Conservation (phyloP, 2,888 invertebrate genomes). For the Clostera curtula region DNA sequence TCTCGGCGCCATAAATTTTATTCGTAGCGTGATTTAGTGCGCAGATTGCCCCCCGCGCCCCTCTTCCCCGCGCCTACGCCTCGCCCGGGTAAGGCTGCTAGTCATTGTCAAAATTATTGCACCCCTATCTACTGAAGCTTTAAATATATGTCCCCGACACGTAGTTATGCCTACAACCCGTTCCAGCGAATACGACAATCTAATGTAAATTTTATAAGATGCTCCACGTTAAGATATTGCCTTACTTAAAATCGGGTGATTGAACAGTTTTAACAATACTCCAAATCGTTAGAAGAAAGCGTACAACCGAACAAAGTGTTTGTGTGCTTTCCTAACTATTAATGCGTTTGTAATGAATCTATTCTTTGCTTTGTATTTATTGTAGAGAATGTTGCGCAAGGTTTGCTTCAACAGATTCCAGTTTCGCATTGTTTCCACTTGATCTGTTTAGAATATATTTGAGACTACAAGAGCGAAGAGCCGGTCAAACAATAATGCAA, state of each 20-base stretch:
- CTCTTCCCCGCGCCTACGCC: conserved; percentile 64
- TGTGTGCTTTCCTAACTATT: conserved; percentile 13
- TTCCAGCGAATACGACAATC: conserved; percentile 36
- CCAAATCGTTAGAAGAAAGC: conserved; percentile 21
- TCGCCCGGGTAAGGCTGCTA: conserved; percentile 71
- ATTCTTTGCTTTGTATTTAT: conserved; percentile 39
- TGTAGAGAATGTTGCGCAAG: conserved; percentile 52
- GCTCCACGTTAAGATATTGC: conserved; percentile 24
- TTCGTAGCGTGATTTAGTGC: conserved; percentile 77
- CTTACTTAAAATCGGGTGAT: conserved; percentile 13
- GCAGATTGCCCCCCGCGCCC: conserved; percentile 70
- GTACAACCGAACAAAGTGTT: conserved; percentile 17
- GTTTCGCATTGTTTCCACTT: conserved; percentile 56
- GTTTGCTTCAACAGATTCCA: conserved; percentile 37
- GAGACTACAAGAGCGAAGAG: conserved; percentile 35
- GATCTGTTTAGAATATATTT: conserved; percentile 53
- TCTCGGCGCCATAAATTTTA: conserved; percentile 77
- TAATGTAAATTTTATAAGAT: conserved; percentile 40
- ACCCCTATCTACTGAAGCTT: conserved; percentile 75
- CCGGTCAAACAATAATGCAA: conserved; percentile 56
- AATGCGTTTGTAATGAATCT: conserved; percentile 29
- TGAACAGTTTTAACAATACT: conserved; percentile 19
- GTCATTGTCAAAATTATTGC: conserved; percentile 76
- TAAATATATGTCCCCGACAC: conserved; percentile 73
- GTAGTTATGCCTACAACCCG: conserved; percentile 66